Evolutionary conservation across 2,888 invertebrate genomes (phyloP).

Genomic region (Mythimna lalbum): DNA sequence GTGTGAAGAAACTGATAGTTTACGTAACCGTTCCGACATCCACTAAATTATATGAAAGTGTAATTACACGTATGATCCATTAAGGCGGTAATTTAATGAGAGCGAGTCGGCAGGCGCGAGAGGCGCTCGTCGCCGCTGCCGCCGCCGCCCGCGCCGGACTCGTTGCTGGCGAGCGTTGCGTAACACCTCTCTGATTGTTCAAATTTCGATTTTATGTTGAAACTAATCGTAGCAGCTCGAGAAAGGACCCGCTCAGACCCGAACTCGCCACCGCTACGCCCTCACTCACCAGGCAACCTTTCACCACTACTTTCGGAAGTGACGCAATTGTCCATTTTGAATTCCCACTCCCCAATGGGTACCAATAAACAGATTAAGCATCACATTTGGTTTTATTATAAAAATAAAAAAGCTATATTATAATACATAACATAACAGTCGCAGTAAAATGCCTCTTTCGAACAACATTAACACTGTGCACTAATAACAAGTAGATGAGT

Average conservation of each 20-base stretch:
- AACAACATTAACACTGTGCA: conserved; percentile 88
- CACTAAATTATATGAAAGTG: conserved; percentile 78
- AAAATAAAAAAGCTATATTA: conserved; percentile 87
- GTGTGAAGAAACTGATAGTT: conserved; percentile 67
- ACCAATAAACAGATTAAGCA: conserved; percentile 80
- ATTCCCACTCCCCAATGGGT: conserved; percentile 69
- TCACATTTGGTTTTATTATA: conserved; percentile 86
- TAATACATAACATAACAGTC: conserved; percentile 89
- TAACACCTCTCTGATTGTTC: conserved; percentile 77
- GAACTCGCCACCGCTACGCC: conserved; percentile 67
- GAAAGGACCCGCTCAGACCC: conserved; percentile 77
- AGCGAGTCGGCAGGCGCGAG: conserved; percentile 60
- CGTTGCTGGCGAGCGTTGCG: conserved; percentile 69
- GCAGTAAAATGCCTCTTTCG: conserved; percentile 84
- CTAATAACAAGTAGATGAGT: conserved; percentile 88
- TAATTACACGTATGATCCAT: conserved; percentile 82
- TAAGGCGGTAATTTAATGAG: conserved; percentile 77
- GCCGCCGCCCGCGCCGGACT: conserved; percentile 46
- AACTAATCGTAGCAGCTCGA: conserved; percentile 76
- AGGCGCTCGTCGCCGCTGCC: conserved; percentile 42
- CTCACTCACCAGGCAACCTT: conserved; percentile 80
- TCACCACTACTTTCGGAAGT: conserved; percentile 87
- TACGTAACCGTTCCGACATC: conserved; percentile 73
- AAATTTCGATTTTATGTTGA: conserved; percentile 76
- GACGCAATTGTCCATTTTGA: conserved; percentile 75